Evolutionary conservation across 2,113 vertebrate species (phyloP).

Genomic region (Syngnathoides biaculeatus): DNA sequence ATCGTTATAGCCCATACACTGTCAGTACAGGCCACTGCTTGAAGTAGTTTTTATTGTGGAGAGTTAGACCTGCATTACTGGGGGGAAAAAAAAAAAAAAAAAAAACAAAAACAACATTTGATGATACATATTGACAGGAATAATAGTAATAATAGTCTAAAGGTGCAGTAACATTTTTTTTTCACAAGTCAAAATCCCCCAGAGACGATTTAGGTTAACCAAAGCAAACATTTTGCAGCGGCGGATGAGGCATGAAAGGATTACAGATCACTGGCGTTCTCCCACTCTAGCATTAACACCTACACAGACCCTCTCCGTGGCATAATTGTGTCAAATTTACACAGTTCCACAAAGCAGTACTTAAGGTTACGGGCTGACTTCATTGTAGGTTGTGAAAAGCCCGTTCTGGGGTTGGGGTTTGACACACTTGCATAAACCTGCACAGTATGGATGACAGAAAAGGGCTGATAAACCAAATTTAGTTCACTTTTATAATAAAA

Average conservation of each 20-base stretch:
- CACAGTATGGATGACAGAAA: constrained; percentile 29
- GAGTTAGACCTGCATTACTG: background rate
- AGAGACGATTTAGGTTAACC: constrained; percentile 9
- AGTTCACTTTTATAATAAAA: background rate
- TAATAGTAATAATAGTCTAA: background rate
- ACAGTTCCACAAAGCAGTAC: constrained; percentile 62
- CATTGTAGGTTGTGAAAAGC: constrained; percentile 50
- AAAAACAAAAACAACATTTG: constrained; percentile 19
- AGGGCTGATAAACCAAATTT: constrained; percentile 44
- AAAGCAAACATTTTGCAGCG: constrained; percentile 16
- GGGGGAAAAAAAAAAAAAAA: no score
- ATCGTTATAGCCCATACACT: constrained; percentile 24
- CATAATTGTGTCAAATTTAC: constrained; percentile 68
- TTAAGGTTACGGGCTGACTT: constrained; percentile 59
- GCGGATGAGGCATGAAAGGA: constrained; percentile 41
- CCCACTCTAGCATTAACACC: constrained; percentile 63
- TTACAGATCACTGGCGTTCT: constrained; percentile 43
- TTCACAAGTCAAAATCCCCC: background rate
- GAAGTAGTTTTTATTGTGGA: constrained; percentile 11
- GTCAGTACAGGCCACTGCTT: background rate
- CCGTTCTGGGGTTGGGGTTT: constrained; percentile 26
- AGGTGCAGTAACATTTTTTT: background rate
- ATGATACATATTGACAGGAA: background rate
- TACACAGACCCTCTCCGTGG: constrained; percentile 56
- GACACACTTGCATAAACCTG: constrained; percentile 18